Conservation (phyloP, 2,113 vertebrate species). For the Caranx ignobilis region DNA sequence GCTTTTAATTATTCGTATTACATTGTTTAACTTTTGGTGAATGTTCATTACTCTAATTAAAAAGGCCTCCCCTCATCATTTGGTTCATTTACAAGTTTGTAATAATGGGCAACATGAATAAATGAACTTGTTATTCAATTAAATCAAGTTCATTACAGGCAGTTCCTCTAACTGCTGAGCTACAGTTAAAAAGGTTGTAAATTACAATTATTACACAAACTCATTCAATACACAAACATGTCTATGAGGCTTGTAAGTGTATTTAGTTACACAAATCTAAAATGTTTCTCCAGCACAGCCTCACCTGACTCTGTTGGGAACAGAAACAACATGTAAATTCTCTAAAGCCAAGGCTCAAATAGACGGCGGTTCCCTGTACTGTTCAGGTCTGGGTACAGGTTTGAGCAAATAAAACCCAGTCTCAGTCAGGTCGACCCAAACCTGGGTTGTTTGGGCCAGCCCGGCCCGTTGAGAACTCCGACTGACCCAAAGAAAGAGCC, state of each 20-base stretch:
- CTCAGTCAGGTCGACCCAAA: no score
- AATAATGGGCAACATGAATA: neutral
- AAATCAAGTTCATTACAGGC: neutral
- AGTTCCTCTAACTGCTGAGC: no score
- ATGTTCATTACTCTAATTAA: neutral
- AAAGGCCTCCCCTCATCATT: neutral
- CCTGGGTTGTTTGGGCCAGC: no score
- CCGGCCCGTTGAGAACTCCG: no score
- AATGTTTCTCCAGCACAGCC: neutral
- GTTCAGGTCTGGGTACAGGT: no score
- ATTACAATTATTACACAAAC: neutral
- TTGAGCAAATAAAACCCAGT: no score
- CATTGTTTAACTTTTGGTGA: neutral
- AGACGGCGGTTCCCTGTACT: no score
- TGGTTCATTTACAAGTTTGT: neutral
- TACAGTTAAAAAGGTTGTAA: neutral
- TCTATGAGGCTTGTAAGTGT: neutral
- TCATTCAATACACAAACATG: neutral
- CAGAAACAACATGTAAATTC: no score
- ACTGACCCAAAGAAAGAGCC: no score
- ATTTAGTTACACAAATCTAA: neutral
- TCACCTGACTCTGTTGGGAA: no score
- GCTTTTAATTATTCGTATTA: neutral
- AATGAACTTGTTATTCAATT: neutral
- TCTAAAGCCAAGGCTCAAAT: no score